These are phyloP conservation scores for Sebastes oblongus DNA, from an alignment of 2,797 vertebrate species.

Conservation along the genomic window DNA sequence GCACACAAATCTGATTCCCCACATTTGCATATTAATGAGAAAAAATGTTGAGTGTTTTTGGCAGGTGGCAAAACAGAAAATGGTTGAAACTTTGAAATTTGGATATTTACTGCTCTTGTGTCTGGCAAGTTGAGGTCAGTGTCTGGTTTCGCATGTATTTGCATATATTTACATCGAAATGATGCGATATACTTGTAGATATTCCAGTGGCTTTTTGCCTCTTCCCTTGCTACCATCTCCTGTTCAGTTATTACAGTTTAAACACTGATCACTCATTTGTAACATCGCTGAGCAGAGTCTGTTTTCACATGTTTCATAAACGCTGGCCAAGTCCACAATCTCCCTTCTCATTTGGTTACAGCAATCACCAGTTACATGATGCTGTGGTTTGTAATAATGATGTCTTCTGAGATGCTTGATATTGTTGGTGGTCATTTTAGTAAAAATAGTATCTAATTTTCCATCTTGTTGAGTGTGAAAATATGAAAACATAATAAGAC, in stretches of 20 bases:
- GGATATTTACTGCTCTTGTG: constrained; percentile 77
- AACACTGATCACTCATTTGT: constrained; percentile 25
- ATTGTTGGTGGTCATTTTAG: neutral
- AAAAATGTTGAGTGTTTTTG: constrained; percentile 72
- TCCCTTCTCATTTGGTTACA: neutral
- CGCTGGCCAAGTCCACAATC: neutral
- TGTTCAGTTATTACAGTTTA: constrained; percentile 46
- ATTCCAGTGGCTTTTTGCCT: constrained; percentile 55
- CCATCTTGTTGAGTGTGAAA: neutral
- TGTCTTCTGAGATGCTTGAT: neutral
- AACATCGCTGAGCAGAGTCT: neutral
- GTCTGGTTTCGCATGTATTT: constrained; percentile 78
- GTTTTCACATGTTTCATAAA: constrained; percentile 2
- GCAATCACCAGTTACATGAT: constrained; percentile 20
- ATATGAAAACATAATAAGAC: neutral
- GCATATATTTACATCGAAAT: constrained; percentile 79
- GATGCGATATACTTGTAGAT: constrained; percentile 51
- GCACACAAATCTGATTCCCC: constrained; percentile 79
- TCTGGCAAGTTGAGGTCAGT: constrained; percentile 79
- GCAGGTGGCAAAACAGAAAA: constrained; percentile 76
- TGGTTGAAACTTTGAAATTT: constrained; percentile 69
- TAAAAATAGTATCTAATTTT: neutral
- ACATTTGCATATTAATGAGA: constrained; percentile 87
- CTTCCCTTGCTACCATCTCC: constrained; percentile 25
- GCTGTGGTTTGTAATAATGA: neutral